Evolutionary conservation across 1,140 invertebrate species (phyloP).

Genomic region (Brachionus paranguensis): DNA sequence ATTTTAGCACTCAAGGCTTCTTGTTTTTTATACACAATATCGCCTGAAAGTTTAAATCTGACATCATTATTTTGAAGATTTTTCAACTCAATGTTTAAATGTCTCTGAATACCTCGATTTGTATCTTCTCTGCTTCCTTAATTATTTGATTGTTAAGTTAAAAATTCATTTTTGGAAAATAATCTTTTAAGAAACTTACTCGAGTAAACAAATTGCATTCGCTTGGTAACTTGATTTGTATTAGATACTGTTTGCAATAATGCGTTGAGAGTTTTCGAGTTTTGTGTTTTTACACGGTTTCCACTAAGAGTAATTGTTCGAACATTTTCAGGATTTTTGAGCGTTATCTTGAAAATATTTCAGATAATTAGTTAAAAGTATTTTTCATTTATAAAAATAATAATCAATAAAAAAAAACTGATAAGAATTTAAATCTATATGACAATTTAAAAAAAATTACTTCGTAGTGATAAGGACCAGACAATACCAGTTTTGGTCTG

Average conservation of each 20-base stretch:
- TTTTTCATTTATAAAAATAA: neutral
- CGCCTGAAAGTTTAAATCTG: constrained; percentile 1
- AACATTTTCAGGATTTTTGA: constrained; percentile 31
- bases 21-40: constrained; percentile 1
- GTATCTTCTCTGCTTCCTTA: constrained; percentile 12
- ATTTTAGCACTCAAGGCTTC: neutral
- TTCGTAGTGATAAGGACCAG: constrained; percentile 23
- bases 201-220: neutral
- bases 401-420: neutral
- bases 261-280: neutral
- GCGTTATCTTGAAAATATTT: neutral
- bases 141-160: neutral
- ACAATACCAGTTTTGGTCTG: neutral
- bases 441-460: neutral
- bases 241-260: neutral
- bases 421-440: neutral
- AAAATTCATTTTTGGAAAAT: neutral
- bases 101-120: constrained; percentile 2
- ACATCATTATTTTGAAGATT: neutral
- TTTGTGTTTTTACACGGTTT: neutral
- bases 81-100: constrained; percentile 7
- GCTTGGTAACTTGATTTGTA: neutral
- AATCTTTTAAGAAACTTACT: neutral
- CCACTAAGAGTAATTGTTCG: neutral
- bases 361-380: neutral